A percentile compares a stretch with the other conserved stretches of the same genome.
Conservation (phyloP, 2,888 invertebrate species). For the Amphiduros pacificus region DNA sequence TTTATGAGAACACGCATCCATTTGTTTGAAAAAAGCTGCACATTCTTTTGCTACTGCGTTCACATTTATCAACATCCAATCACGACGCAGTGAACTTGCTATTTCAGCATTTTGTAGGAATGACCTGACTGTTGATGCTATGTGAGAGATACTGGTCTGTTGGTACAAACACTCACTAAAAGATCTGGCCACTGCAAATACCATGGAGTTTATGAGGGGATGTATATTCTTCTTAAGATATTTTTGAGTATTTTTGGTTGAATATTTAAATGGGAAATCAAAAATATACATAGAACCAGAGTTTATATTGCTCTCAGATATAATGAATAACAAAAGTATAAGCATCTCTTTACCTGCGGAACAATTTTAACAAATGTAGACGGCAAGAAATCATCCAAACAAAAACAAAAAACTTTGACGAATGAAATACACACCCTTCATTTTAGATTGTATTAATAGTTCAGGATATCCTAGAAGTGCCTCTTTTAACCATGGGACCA, state of each 20-base stretch:
- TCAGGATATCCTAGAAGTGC: conserved; percentile 1
- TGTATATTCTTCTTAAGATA: no score
- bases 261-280: background rate
- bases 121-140: conserved; percentile 6
- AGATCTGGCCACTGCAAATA: conserved; percentile 8
- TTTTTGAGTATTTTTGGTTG: background rate
- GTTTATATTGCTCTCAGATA: no score
- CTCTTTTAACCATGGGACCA: conserved; percentile 7
- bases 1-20: no score
- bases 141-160: conserved; percentile 10
- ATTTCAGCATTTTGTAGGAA: conserved; percentile 14
- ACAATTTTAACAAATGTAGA: no score
- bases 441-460: background rate
- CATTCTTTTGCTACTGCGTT: conserved; percentile 8
- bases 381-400: no score
- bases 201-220: no score
- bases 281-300: no score
- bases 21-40: no score
- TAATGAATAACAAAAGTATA: no score
- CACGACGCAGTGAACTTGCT: conserved; percentile 2
- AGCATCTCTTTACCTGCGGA: no score
- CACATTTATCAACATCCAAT: conserved; percentile 11
- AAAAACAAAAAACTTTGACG: no score
- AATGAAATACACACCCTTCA: no score
- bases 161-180: conserved; percentile 8